Evolutionary conservation across 2,113 vertebrate genomes (phyloP).

Genomic region (Nanorana parkeri): DNA sequence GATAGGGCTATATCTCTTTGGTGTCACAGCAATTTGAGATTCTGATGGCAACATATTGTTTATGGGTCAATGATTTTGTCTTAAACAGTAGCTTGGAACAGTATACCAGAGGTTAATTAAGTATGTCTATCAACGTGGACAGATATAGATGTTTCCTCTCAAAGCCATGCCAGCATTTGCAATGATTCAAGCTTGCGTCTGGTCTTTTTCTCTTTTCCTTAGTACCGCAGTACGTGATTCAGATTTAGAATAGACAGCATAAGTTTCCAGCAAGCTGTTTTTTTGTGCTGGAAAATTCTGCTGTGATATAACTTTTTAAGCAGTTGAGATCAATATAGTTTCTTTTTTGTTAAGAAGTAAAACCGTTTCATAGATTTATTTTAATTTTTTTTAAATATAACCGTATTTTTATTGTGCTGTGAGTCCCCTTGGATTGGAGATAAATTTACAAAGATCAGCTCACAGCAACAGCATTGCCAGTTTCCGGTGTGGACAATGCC

Average conservation of each 20-base stretch:
- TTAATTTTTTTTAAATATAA: no score
- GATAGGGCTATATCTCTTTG: constrained; percentile 81
- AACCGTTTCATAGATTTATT: no score
- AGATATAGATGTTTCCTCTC: constrained; percentile 75
- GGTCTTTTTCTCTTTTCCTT: constrained; percentile 58
- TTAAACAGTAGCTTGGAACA: constrained; percentile 82
- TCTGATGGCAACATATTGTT: constrained; percentile 90
- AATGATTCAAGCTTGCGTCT: constrained; percentile 68
- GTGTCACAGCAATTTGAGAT: constrained; percentile 73
- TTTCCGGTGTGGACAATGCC: no score
- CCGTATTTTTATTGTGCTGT: no score
- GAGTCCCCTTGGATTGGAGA: no score
- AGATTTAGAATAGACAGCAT: background rate
- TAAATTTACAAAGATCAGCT: no score
- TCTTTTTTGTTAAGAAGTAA: no score
- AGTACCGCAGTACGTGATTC: constrained; percentile 56
- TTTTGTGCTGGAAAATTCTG: background rate
- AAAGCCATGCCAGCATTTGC: constrained; percentile 68
- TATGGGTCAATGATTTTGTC: constrained; percentile 90
- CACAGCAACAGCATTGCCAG: no score
- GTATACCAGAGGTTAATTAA: constrained; percentile 99
- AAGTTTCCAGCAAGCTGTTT: constrained; percentile 9
- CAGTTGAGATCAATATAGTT: no score
- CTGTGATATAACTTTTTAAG: background rate
- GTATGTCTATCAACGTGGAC: constrained; percentile 87